Evolutionary conservation across 1,140 invertebrate species (phyloP).

Genomic region (Phthorimaea operculella): DNA sequence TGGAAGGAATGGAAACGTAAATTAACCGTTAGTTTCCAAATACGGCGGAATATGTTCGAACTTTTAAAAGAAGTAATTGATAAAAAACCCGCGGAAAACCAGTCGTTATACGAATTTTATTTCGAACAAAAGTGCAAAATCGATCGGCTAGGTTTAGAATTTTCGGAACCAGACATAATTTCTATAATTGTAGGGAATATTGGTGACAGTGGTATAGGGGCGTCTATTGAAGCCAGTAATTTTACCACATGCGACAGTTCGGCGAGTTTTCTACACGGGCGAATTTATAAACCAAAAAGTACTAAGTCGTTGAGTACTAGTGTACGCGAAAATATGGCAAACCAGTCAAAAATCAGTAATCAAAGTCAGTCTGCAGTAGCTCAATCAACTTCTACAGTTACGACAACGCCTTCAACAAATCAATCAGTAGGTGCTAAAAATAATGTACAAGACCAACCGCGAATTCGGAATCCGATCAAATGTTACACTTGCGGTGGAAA

Average conservation of each 20-base stretch:
- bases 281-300: constrained; percentile 8
- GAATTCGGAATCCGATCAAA: neutral
- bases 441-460: neutral
- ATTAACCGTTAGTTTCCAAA: constrained; percentile 13
- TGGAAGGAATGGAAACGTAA: constrained; percentile 18
- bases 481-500: neutral
- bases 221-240: constrained; percentile 17
- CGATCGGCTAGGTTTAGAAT: constrained; percentile 9
- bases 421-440: neutral
- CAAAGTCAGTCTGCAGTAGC: neutral
- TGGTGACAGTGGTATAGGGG: constrained; percentile 13
- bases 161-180: constrained; percentile 16
- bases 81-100: constrained; percentile 15
- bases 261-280: constrained; percentile 13
- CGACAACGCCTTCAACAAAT: neutral
- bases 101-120: constrained; percentile 17
- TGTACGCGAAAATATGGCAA: neutral
- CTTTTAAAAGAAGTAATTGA: constrained; percentile 15
- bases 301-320: neutral
- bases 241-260: constrained; percentile 13
- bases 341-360: neutral
- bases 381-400: neutral
- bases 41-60: constrained; percentile 17
- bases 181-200: constrained; percentile 22
- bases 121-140: constrained; percentile 10